phyloP scores from a whole-genome alignment of 2,113 vertebrate genomes.

The Megaceryle maxima region DNA sequence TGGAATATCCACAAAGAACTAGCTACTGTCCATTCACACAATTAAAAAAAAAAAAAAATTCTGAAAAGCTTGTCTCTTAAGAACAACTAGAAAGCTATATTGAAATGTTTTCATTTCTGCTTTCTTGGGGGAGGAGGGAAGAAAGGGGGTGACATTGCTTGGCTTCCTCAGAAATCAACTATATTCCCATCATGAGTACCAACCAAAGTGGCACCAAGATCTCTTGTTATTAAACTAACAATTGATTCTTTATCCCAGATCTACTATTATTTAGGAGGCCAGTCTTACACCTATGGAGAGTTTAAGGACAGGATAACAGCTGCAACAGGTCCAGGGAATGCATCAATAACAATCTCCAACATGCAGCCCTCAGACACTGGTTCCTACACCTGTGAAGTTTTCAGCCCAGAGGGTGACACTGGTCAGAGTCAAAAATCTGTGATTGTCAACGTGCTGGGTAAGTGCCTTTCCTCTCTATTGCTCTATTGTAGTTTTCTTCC shows the following conservation, averaged over 20 bases:
- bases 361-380: slow-evolving; percentile 83
- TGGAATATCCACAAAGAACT: neutral
- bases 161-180: neutral
- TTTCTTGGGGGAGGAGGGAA: neutral
- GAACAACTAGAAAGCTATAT: neutral
- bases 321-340: slow-evolving; percentile 73
- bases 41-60: too few species aligned
- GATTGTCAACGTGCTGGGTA: slow-evolving; percentile 82
- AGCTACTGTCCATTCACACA: neutral
- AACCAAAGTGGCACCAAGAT: neutral
- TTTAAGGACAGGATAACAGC: slow-evolving; percentile 76
- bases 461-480: neutral
- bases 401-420: slow-evolving; percentile 72
- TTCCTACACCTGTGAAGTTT: slow-evolving; percentile 82
- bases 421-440: slow-evolving; percentile 74
- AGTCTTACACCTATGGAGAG: slow-evolving; percentile 14
- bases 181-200: neutral
- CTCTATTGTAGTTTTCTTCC: neutral
- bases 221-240: slow-evolving; percentile 27
- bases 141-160: neutral
- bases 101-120: neutral
- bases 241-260: slow-evolving; percentile 71
- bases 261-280: slow-evolving; percentile 70
- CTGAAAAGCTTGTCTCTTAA: neutral
- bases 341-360: slow-evolving; percentile 80